Conservation (phyloP, 1,140 invertebrate genomes). For the Acromyrmex echinatior region DNA sequence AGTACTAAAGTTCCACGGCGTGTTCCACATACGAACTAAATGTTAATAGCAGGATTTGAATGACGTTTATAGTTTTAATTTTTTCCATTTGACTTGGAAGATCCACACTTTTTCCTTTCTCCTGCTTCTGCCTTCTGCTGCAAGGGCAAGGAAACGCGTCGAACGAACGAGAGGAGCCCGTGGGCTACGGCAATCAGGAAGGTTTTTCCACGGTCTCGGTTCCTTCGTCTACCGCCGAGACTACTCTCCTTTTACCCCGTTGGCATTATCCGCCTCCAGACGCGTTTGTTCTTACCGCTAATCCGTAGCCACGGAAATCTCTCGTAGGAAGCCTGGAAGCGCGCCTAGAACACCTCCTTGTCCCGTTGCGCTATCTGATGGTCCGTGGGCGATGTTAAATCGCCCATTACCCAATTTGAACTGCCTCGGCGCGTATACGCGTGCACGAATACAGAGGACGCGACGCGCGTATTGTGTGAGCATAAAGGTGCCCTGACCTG, state of each 20-base stretch:
- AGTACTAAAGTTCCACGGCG: neutral
- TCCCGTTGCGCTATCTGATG: conserved; percentile 79
- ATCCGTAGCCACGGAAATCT: conserved; percentile 62
- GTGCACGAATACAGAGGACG: conserved; percentile 29
- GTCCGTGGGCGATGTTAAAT: conserved; percentile 78
- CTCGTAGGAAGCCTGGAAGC: conserved; percentile 11
- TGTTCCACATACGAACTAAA: conserved; percentile 61
- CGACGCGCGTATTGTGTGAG: conserved; percentile 15
- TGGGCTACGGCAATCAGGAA: conserved; percentile 75
- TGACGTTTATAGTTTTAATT: neutral
- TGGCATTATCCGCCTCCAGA: conserved; percentile 34
- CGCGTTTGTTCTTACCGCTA: conserved; percentile 59
- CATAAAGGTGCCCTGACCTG: conserved; percentile 45
- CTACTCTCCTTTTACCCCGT: conserved; percentile 13
- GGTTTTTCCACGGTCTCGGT: conserved; percentile 70
- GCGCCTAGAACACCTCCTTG: conserved; percentile 63
- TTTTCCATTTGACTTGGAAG: neutral
- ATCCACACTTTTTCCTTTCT: conserved; percentile 24
- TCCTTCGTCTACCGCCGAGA: neutral
- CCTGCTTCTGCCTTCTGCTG: neutral
- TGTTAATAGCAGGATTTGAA: conserved; percentile 52
- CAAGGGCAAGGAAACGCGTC: conserved; percentile 42
- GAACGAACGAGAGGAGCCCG: conserved; percentile 61
- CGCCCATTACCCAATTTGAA: conserved; percentile 78
- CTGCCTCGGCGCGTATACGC: conserved; percentile 62